Base-by-base conservation (phyloP, 1,140 invertebrate genomes). In the Drosophila tsacasi region DNA sequence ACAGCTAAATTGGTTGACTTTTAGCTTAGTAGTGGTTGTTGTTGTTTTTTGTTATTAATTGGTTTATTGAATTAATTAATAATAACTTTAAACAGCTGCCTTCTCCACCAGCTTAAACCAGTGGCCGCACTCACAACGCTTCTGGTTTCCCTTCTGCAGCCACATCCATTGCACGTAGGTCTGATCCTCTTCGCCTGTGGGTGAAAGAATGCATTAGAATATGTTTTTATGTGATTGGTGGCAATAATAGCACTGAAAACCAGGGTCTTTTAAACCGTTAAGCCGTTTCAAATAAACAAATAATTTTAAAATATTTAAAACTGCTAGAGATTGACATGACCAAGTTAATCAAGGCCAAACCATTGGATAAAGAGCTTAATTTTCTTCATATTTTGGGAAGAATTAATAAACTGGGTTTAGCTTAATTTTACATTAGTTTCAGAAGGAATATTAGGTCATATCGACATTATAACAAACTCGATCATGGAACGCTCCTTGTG, bases 101-200 rank as follows among this genome's bases (percentile, higher is more conserved):
- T 95, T 96, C 84, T 97, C 96, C 42, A 96, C 95, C 75, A 99
- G 94, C 94, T 98, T 98, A 94, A 98, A 99, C 98, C 98, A 99
- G 93, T 98, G 95, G 42, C 98, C 98, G 93, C 98, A 99, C 91
- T 97, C 96, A 91, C 99, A 99, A 73, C 99, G 96, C 84, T 97
- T 97, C 40, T 97, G 96, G 78, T 96, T 95, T 19, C 97, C 98
- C 93, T 95, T 95, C 93, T 99, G 96, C 78, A 99, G 93, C 96
- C 97, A 98, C 96, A 99, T 98, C 97, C 97, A 99, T 89, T 96
- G 97, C 76, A 99, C 95, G 72, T 95, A 94, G 63, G 96, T 96
- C 21, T 97, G 95, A 92, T 99, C 98, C 93, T 98, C 97, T 93
- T 99, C 97, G 94, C 94, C 94, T 95, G 82, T 7, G 42, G 42